Evolutionary conservation across 2,113 vertebrate genomes (phyloP), one percentile per base, ranked within the genome.

Genomic region (Aleadryas rufinucha): DNA sequence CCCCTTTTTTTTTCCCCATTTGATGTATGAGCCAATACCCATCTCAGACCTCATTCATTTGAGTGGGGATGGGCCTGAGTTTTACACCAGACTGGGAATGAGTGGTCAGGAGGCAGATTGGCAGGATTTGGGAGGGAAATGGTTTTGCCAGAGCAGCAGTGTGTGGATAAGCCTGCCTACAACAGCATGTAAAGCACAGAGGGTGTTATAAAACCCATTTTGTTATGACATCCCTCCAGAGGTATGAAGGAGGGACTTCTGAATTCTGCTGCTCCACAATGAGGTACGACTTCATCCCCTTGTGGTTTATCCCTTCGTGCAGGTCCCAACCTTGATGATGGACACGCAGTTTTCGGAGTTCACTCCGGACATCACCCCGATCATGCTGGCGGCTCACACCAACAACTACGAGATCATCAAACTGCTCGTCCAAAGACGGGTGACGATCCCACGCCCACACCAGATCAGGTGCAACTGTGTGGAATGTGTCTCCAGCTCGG

Each of bases 331-430:
- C 2, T 95, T 99, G 94, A 98, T 98, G 98, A 99, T 99, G 99
- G 99, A 99, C 97, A 99, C 98, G 2, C 99, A 99, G 97, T 99
- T 99, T 74, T 99, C 99, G 4, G 99, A 99, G 96, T 99, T 99
- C 98, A 99, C 99, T 54, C 99, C 99, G 0, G 99, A 99, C 47
- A 99, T 99, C 95, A 99, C 99, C 44, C 99, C 99, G 37, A 99
- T 99, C 95, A 99, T 99, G 99, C 97, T 99, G 97, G 99, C 99
- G 5, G 99, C 99, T 93, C 99, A 99, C 97, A 99, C 99, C 97
- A 99, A 99, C 98, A 99, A 99, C 98, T 99, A 99, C 6, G 99
- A 99, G 96, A 99, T 99, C 97, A 99, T 99, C 97, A 99, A 99
- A 94, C 98, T 99, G 80, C 98, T 99, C 30, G 99, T 99, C 54